These are phyloP conservation scores for Semnornis frantzii DNA, from an alignment of 2,113 vertebrate species.

Conservation along the genomic window DNA sequence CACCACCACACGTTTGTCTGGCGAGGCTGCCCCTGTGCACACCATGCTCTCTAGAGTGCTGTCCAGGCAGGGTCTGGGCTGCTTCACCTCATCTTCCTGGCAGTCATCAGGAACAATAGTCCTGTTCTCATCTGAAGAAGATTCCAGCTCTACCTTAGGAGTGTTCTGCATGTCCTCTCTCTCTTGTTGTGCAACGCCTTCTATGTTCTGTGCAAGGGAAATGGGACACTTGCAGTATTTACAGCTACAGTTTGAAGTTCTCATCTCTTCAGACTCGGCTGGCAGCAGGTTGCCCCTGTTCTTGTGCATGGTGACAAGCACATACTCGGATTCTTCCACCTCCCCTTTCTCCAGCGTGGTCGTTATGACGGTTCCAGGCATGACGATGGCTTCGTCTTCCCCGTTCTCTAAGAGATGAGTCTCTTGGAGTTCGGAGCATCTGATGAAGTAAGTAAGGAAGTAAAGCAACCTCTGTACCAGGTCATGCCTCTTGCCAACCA, in stretches of 20 bases:
- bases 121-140: slow-evolving; percentile 60
- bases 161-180: slow-evolving; percentile 68
- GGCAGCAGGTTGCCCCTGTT: slow-evolving; percentile 87
- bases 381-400: slow-evolving; percentile 94
- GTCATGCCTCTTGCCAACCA: slow-evolving; percentile 92
- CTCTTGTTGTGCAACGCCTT: slow-evolving; percentile 56
- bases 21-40: slow-evolving; percentile 77
- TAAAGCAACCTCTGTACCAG: slow-evolving; percentile 96
- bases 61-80: slow-evolving; percentile 70
- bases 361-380: slow-evolving; percentile 96
- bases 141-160: slow-evolving; percentile 76
- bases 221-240: slow-evolving; percentile 84
- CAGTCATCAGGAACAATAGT: slow-evolving; percentile 50
- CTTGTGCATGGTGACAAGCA: slow-evolving; percentile 94
- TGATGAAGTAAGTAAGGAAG: slow-evolving; percentile 97
- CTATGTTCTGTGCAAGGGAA: slow-evolving; percentile 64
- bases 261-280: slow-evolving; percentile 73
- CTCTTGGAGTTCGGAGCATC: slow-evolving; percentile 97
- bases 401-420: slow-evolving; percentile 91
- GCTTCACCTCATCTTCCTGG: slow-evolving; percentile 71
- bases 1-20: slow-evolving; percentile 61
- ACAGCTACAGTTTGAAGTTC: slow-evolving; percentile 82
- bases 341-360: slow-evolving; percentile 95
- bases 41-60: slow-evolving; percentile 81
- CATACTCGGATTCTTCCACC: slow-evolving; percentile 96